Base-by-base conservation (phyloP, 2,797 vertebrate genomes). In the Helicolenus hilgendorfi region DNA sequence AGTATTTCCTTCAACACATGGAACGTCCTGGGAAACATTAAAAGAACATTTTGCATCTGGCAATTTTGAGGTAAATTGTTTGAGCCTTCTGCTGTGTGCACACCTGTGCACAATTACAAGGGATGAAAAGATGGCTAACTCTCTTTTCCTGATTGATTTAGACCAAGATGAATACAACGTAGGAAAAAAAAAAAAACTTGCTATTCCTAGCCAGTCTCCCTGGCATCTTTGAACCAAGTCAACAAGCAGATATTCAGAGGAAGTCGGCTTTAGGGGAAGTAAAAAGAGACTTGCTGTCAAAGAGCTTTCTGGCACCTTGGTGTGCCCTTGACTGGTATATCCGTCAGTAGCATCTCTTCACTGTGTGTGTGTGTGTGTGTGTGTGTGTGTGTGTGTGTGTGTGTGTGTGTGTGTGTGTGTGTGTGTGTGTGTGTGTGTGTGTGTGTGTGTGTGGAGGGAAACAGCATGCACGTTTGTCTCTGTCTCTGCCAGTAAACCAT, bases 221-320 rank as follows among this genome's bases (percentile, higher is more conserved):
- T 79, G 83, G 75, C 85, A 81, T 71, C 81, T 60, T 65, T 85
- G 70, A 93, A 92, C 59, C 86, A 80, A 84, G 36, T 84, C 90
- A 91, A 89, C 87, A 89, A 80, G 79, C 78, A 90, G 65, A 88
- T 84, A 82, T 89, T 92, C 83, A 79, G 72, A 89, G 73, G 75
- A 83, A 85, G 59, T 36, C 71, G 0, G 85, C 79, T 86, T 92
- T 79, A 71, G 77, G 81, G 74, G 56, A 83, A 87, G 79, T 27
- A 79, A 87, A 88, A 92, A 88, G 78, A 93, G 77, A 84, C 82
- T 81, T 49, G 76, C 79, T 94, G 90, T 92, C 93, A 93, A 90
- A 92, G 90, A 93, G 62, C 77, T 91, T 79, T 86, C 82, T 72
- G 63, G 77, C 89, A 92, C 88, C 92, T 94, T 87, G 72, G 83